Base-by-base conservation (phyloP, 2,113 vertebrate species). In the Brienomyrus brachyistius region DNA sequence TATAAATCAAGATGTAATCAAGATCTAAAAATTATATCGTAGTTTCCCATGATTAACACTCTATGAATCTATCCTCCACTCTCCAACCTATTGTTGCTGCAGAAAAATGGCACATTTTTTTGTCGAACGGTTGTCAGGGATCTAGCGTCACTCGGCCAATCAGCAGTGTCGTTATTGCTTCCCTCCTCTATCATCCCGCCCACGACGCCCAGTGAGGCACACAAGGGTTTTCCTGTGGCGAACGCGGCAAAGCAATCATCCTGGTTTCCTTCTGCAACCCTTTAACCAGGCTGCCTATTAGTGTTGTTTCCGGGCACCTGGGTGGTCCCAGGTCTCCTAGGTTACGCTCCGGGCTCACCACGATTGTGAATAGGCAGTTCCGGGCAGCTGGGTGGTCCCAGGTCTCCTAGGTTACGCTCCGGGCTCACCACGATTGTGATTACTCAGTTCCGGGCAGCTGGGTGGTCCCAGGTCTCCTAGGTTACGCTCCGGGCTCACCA, bases 31-130 rank as follows among this genome's bases (percentile, higher is more conserved):
- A 66, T 66, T 1, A 1, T 27, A 66, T 27, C 9, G 11, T 66
- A 10, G n/a, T 66, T 27, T 3, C 10, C 8, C 10, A 27, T n/a
- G 23, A 83, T 21, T 43, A 47, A 10, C 17, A 21, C 23, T 9
- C 17, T n/a, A 21, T 21, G 23, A 10, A 8, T 23, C 6, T 21
- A 6, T 0, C 80, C 45, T 1, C 80, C 80, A 43, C 23, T 83
- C 6, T 83, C 19, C 15, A 83, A 47, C 2, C 19, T 21, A 19
- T 3, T 21, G 23, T 59, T 92, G 91, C 92, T 91, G 91, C 91
- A 91, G 93, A 94, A 94, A 94, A 92, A 93, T 93, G 91, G 7
- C 10, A 47, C 3, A 2, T 83, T 43, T 47, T 59, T 59, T n/a
- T 3, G 23, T 59, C 3, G 56, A 59, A n/a, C n/a, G 56, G 23